Evolutionary conservation across 2,113 vertebrate species (phyloP), one percentile per base, ranked within the genome.

Genomic region (Sula dactylatra): DNA sequence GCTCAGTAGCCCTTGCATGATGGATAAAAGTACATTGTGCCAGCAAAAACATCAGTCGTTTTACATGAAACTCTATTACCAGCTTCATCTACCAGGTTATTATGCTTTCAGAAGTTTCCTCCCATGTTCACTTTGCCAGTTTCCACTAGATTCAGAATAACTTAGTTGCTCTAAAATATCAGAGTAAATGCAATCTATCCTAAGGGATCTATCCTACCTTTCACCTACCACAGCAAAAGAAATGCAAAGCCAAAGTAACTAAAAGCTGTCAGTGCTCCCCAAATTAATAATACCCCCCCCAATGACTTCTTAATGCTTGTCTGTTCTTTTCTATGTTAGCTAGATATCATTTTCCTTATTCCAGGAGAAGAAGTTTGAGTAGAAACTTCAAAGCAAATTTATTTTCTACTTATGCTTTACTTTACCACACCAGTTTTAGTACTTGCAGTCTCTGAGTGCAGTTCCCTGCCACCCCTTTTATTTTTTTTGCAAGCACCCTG

Each of bases 121-220:
- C 56, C 59, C 13, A 2, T 88, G 81, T 64, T 86, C 66, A 54
- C 38, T 92, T 93, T 89, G 79, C 88, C 93, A 92, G 70, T 94
- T 97, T 94, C 74, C 90, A 92, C 52, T 83, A 81, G 59, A 79
- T 94, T 89, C 67, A 79, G 80, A 93, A 81, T 76, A 83, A 32
- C 64, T 92, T 56, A 36, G 64, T 56, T 86, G 49, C 64, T 89
- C 44, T 54, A 42, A 86, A 81, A 80, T 14, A 65, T 44, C 73
- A 80, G 56, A 93, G n/a, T 54, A 93, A 90, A 96, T 66, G 40
- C n/a, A 65, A 44, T 47, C 42, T n/a, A 19, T 76, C 76, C 80
- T 79, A 36, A 67, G 78, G 74, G 85, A 72, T 65, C 50, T 90
- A 10, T 40, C 80, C 55, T 74, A 69, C 72, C 54, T 90, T 78